These are phyloP conservation scores for Brachycybe producta DNA, from an alignment of 2,888 invertebrate genomes.

Conservation along the genomic window DNA sequence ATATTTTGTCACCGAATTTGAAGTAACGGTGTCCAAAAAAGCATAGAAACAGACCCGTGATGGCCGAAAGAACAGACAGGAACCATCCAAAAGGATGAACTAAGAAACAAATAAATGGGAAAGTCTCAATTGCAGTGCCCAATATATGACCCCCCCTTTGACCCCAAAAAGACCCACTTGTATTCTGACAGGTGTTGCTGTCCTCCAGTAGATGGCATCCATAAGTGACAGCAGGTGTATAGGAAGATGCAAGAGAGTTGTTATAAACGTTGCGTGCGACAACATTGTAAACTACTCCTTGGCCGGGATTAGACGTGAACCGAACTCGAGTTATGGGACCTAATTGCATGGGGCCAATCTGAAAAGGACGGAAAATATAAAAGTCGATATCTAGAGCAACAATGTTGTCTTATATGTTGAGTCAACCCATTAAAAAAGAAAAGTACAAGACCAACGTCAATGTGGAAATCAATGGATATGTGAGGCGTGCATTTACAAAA, in stretches of 20 bases:
- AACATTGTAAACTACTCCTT: conserved; percentile 29
- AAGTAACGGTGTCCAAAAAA: conserved; percentile 52
- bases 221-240: conserved; percentile 54
- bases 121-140: not conserved
- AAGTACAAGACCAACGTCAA: too few species aligned
- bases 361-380: too few species aligned
- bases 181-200: conserved; percentile 40
- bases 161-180: conserved; percentile 38
- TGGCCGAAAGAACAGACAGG: conserved; percentile 23
- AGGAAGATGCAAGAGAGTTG: conserved; percentile 36
- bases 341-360: conserved; percentile 21
- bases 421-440: too few species aligned
- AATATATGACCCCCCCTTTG: not conserved
- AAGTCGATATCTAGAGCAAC: too few species aligned
- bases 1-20: conserved; percentile 34
- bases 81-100: conserved; percentile 21
- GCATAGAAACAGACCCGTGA: conserved; percentile 48
- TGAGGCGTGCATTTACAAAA: too few species aligned
- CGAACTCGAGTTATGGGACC: conserved; percentile 38
- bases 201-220: conserved; percentile 44
- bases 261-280: conserved; percentile 24
- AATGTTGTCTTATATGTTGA: too few species aligned
- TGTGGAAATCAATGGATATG: too few species aligned
- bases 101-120: conserved; percentile 21
- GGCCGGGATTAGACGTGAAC: conserved; percentile 27